phyloP scores from a whole-genome alignment of 2,113 vertebrate species.

The Cavia aperea region DNA sequence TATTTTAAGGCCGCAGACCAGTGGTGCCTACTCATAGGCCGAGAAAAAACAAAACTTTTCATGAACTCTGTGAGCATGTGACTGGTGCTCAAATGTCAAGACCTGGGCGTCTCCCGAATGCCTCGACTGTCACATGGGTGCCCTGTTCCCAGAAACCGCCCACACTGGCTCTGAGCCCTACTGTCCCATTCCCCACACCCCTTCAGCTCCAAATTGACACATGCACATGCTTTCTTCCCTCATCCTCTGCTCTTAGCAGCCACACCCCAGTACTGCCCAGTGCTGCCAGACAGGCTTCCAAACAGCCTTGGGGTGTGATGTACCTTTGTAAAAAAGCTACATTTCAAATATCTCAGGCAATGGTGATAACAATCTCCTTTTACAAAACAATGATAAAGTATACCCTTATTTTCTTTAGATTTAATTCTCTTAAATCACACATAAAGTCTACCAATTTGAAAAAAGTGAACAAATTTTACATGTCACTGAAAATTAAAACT shows the following conservation, averaged over 20 bases:
- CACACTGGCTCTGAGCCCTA: fast-evolving
- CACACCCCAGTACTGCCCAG: background rate
- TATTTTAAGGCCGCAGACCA: constrained; percentile 43
- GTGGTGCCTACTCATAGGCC: constrained; percentile 12
- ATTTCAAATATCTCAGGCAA: background rate
- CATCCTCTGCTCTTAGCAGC: background rate
- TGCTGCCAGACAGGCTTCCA: constrained; percentile 14
- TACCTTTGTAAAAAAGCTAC: background rate
- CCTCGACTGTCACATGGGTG: background rate
- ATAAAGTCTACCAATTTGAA: background rate
- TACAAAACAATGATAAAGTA: background rate
- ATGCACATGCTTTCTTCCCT: background rate
- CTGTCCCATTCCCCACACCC: background rate
- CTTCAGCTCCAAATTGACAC: background rate
- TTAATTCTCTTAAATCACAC: background rate
- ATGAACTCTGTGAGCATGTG: constrained; percentile 42
- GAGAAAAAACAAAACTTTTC: constrained; percentile 36
- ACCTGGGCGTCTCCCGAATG: background rate
- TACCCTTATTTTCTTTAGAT: background rate
- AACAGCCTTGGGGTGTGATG: background rate
- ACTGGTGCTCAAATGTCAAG: constrained; percentile 35
- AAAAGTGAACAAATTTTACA: background rate
- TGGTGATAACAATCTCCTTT: background rate
- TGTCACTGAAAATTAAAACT: background rate
- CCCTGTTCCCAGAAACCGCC: background rate